phyloP scores from a whole-genome alignment of 2,797 vertebrate species.

The Amphiprion clarkii region DNA sequence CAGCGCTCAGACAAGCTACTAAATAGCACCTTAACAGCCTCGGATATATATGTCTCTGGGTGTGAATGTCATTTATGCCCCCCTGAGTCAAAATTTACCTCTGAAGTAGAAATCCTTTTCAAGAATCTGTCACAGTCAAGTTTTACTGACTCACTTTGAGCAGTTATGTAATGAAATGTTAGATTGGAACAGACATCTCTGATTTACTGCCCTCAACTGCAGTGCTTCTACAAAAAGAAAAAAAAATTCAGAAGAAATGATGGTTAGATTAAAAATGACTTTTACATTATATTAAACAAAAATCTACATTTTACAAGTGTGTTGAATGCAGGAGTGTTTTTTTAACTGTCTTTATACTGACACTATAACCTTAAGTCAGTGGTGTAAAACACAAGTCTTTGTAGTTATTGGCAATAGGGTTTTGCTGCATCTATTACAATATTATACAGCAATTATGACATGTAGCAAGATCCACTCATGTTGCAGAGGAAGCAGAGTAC shows the following conservation, averaged over 20 bases:
- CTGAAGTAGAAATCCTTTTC: constrained; percentile 29
- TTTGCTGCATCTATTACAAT: background rate
- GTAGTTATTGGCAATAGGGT: background rate
- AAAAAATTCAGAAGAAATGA: background rate
- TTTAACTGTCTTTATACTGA: background rate
- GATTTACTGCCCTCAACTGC: constrained; percentile 16
- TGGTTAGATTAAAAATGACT: background rate
- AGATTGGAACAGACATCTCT: constrained; percentile 4
- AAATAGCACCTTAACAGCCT: constrained; percentile 34
- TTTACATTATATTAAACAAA: too few species aligned
- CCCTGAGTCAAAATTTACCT: constrained; percentile 28
- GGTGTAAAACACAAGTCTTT: background rate
- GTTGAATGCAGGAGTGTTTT: background rate
- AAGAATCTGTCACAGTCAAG: constrained; percentile 25
- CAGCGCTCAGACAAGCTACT: constrained; percentile 23
- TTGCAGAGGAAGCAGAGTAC: too few species aligned
- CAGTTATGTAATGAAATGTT: constrained; percentile 31
- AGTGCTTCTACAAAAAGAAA: constrained; percentile 4
- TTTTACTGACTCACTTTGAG: constrained; percentile 54
- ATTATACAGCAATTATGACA: background rate
- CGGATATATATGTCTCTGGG: constrained; percentile 22
- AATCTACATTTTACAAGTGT: background rate
- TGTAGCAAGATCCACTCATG: background rate
- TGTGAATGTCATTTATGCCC: constrained; percentile 31
- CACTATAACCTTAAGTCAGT: background rate